Conservation (phyloP, 2,113 vertebrate genomes). For the Pseudorasbora parva region DNA sequence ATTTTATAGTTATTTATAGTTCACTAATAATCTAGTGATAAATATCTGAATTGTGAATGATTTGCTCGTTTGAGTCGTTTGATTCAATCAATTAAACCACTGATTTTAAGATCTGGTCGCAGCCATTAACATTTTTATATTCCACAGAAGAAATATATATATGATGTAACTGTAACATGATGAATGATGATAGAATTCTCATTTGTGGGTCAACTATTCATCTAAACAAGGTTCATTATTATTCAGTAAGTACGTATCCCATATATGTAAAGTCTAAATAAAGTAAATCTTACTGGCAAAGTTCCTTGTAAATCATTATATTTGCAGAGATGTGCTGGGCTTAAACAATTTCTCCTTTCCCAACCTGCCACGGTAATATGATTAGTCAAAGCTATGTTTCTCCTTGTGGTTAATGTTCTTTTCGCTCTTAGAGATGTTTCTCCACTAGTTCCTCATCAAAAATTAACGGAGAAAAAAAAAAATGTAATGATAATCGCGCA, state of each 20-base stretch:
- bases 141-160: too few relatives aligned
- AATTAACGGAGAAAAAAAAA: slow-evolving; percentile 60
- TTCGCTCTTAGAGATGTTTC: slow-evolving; percentile 58
- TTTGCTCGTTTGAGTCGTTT: background rate
- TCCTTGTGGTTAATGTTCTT: slow-evolving; percentile 65
- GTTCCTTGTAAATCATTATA: slow-evolving; percentile 1
- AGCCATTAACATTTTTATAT: too few relatives aligned
- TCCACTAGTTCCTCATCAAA: slow-evolving; percentile 68
- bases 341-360: slow-evolving; percentile 48
- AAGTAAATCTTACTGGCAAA: slow-evolving; percentile 3
- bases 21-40: background rate
- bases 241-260: background rate
- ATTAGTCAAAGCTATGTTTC: slow-evolving; percentile 55
- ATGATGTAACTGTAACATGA: too few relatives aligned
- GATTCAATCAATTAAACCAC: background rate
- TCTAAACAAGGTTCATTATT: background rate
- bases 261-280: background rate
- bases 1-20: too few relatives aligned
- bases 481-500: slow-evolving; percentile 66
- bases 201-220: background rate
- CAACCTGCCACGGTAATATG: slow-evolving; percentile 51
- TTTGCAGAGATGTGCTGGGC: slow-evolving; percentile 40
- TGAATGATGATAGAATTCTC: background rate
- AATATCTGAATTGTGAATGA: background rate
- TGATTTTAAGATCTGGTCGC: too few relatives aligned